phyloP scores from a whole-genome alignment of 2,888 invertebrate genomes.

The Panopea generosa region DNA sequence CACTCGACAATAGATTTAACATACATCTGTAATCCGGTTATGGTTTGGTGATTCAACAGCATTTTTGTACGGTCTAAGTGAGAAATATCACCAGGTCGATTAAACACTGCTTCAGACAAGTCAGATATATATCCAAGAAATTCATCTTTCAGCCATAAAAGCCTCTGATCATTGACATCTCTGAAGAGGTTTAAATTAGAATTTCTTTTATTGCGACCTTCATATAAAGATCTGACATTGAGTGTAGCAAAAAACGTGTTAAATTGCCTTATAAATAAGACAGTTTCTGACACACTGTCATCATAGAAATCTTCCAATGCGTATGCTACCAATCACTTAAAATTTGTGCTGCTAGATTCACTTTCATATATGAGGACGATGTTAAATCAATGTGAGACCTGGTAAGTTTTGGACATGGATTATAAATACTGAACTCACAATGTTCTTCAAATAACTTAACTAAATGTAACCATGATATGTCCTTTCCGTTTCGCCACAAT shows the following conservation, averaged over 20 bases:
- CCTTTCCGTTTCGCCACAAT: conserved; percentile 53
- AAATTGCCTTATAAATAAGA: conserved; percentile 45
- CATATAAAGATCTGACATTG: conserved; percentile 20
- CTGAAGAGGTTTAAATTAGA: conserved; percentile 1
- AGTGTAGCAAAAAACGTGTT: conserved; percentile 46
- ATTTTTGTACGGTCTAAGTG: conserved; percentile 10
- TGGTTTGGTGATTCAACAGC: conserved; percentile 39
- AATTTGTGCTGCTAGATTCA: conserved; percentile 7
- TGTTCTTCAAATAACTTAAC: conserved; percentile 47
- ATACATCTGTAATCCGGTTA: conserved; percentile 42
- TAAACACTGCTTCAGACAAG: conserved; percentile 29
- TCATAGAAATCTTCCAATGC: conserved; percentile 11
- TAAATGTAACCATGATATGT: conserved; percentile 60
- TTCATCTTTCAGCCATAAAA: conserved; percentile 15
- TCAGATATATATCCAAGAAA: conserved; percentile 37
- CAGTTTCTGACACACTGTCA: conserved; percentile 25
- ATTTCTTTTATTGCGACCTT: conserved; percentile 29
- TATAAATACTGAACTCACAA: conserved; percentile 22
- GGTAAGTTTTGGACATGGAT: conserved; percentile 37
- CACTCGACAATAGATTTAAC: conserved; percentile 43
- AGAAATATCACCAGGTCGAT: conserved; percentile 1
- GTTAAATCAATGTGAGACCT: conserved; percentile 32
- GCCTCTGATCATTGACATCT: conserved; percentile 10
- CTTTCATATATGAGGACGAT: conserved; percentile 11
- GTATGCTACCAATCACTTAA: not conserved